Evolutionary conservation across 2,888 invertebrate species (phyloP), one percentile per base, ranked within the genome.

Genomic region (Nemurella pictetii): DNA sequence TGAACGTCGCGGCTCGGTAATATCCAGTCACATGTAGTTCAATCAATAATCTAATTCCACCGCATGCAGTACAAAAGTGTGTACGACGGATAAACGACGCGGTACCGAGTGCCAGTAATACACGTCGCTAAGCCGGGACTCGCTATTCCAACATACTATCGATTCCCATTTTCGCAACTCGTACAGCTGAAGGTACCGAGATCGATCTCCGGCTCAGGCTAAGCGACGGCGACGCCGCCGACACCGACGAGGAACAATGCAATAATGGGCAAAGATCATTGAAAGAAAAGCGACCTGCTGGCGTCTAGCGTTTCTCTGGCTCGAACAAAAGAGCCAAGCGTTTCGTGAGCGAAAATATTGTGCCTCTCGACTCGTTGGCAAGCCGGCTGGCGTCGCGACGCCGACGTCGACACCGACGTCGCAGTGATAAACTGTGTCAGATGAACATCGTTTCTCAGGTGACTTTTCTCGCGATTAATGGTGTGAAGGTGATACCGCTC

Each of bases 181-280:
- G 55, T 35, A 12, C 20, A 55, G 55, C 20, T 55, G 55, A 55
- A 55, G 26, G 28, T 75, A 1, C 28, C 15, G 75, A 75, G 75
- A 75, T 75, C 75, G 75, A 75, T 75, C 75, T 27, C 75, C 75
- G 75, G 75, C 28, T 75, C 26, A 75, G n/a, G n/a, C 9, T 75
- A n/a, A 5, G 15, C 7, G 75, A 27, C 15, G 75, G 26, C 75
- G 75, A 27, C 4, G 75, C 5, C 55, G 32, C 3, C 32, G 32
- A 32, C 32, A 9, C 3, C 32, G 55, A 15, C 20, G 55, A 55
- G 15, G 75, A 75, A 75, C 75, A 75, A 75, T 75, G 75, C 75
- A 75, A 75, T 75, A 75, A 75, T 75, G 75, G 75, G 28, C 7
- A 25, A 28, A 75, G 75, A 75, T 75, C 75, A 55, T 55, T 55